Evolutionary conservation across 2,797 vertebrate species (phyloP).

Genomic region (Enteromius paludinosus): DNA sequence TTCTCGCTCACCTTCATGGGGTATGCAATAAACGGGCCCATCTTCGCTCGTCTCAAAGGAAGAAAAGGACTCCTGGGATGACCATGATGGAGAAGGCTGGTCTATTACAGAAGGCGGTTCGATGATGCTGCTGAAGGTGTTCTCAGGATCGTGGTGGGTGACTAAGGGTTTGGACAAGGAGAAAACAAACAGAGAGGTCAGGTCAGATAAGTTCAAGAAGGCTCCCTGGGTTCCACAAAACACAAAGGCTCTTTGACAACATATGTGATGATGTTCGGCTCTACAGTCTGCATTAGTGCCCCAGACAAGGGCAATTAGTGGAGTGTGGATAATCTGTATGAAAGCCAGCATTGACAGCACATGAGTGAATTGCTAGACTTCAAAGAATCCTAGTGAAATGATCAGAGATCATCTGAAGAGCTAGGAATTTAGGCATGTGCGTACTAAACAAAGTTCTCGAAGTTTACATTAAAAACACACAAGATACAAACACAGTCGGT

Average conservation of each 20-base stretch:
- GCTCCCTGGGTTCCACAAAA: conserved; percentile 69
- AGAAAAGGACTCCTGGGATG: conserved; percentile 95
- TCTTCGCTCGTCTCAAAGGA: conserved; percentile 96
- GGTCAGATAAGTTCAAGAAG: conserved; percentile 63
- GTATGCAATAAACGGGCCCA: conserved; percentile 94
- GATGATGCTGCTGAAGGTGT: conserved; percentile 96
- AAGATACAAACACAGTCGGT: too few relatives aligned
- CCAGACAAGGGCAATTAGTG: conserved; percentile 10
- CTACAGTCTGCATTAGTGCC: conserved; percentile 27
- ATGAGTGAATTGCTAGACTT: conserved; percentile 3
- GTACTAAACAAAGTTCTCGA: too few relatives aligned
- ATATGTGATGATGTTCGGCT: conserved; percentile 11
- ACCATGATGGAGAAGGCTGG: conserved; percentile 94
- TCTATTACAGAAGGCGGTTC: conserved; percentile 92
- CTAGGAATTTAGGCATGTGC: background rate
- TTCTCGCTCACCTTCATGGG: conserved; percentile 89
- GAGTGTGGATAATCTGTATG: conserved; percentile 7
- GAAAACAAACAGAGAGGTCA: conserved; percentile 67
- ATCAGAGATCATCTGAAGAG: background rate
- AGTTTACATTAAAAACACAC: too few relatives aligned
- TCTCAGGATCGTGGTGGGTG: conserved; percentile 95
- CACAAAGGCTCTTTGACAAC: conserved; percentile 63
- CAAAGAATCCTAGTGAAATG: conserved; percentile 6
- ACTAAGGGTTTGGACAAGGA: conserved; percentile 75
- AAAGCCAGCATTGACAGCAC: conserved; percentile 31